Base-by-base conservation (phyloP, 92 coral and sea anemone genomes). In the Umimayanthus chanpuru region DNA sequence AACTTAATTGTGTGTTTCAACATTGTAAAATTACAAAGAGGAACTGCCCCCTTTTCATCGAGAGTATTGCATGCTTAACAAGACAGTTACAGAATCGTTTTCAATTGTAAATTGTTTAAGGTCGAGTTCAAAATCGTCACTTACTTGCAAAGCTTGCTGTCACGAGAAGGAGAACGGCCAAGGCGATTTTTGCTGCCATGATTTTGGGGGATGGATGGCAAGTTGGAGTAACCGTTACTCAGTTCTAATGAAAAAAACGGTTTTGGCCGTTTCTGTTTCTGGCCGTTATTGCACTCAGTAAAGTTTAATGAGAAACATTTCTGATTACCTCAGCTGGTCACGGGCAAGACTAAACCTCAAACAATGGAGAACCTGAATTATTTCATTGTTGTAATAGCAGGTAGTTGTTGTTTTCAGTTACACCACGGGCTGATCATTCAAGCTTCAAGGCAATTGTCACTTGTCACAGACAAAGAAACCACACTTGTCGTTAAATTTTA, bases 291-390 rank as follows among this genome's bases (percentile, higher is more conserved):
- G 8, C 8, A 61, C 39, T 71, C 76, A 71, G 76, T 71, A 71
- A 71, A 71, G 76, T 71, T 71, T 71, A 71, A 71, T 71, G 76
- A 71, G 76, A 71, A 71, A 71, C 76, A 71, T 71, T 28, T 25
- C 40, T 9, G 76, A 32, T 71, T 71, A 71, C 40, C 76, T 71
- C 32, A 71, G 76, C 40, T 71, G 76, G 32, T 71, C 18, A 29
- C 40, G 36, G 40, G 40, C 76, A 71, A 15, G 40, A 25, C 20
- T 9, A 8, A 25, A 26, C 18, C 21, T 71, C 36, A 71, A 28
- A 71, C 76, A 71, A 71, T 71, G 76, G 76, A 71, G 40, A 71
- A 71, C 76, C 76, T 71, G 76, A 71, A 71, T 14, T 32, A 71
- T 14, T 71, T 71, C 76, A 71, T 71, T 71, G 76, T 32, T 71